phyloP scores from a whole-genome alignment of 2,113 vertebrate species.

The Sylvietta virens region DNA sequence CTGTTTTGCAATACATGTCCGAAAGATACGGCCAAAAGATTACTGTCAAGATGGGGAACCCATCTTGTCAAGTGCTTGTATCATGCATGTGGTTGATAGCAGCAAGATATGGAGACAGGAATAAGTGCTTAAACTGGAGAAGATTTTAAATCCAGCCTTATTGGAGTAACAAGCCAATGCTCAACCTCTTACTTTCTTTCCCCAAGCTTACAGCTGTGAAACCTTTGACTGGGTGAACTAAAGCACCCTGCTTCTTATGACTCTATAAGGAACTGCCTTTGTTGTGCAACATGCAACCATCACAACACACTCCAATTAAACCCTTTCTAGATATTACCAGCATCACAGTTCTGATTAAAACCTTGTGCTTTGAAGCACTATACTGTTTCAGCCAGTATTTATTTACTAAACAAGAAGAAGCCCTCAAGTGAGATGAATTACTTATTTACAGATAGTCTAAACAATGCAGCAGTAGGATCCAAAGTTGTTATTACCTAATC shows the following conservation, averaged over 20 bases:
- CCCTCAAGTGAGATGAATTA: not conserved
- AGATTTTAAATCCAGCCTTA: not conserved
- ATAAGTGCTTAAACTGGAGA: not conserved
- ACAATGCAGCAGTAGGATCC: not conserved
- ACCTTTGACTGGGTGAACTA: not conserved
- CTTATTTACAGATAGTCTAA: not conserved
- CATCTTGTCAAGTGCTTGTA: not conserved
- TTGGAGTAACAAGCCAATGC: not conserved
- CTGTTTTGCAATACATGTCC: not conserved
- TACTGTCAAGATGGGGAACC: not conserved
- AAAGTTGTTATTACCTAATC: slow-evolving; percentile 20
- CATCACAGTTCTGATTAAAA: not conserved
- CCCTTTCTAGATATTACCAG: not conserved
- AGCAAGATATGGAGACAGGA: not conserved
- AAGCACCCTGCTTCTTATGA: not conserved
- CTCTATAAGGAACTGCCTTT: not conserved
- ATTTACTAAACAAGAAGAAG: not conserved
- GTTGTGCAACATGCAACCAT: not conserved
- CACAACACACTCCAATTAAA: not conserved
- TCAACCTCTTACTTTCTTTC: not conserved
- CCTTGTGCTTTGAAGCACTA: not conserved
- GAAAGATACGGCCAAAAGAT: not conserved
- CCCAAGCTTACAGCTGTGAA: not conserved
- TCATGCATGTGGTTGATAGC: not conserved
- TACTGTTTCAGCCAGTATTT: not conserved